phyloP scores from a whole-genome alignment of 2,888 invertebrate species.

The Platerodrilus igneus region DNA sequence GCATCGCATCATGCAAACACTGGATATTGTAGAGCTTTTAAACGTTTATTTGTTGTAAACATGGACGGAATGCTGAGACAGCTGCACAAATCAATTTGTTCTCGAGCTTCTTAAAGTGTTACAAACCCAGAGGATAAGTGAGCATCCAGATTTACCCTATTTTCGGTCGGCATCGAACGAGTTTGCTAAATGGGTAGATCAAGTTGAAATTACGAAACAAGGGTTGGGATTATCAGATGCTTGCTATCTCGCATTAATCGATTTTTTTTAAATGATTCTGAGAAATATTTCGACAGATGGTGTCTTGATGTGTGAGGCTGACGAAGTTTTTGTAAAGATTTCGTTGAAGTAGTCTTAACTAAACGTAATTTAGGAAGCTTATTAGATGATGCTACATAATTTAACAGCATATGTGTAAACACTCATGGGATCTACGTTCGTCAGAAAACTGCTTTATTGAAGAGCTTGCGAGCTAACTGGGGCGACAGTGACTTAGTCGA shows the following conservation, averaged over 20 bases:
- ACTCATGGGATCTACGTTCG: slow-evolving; percentile 27
- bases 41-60: too few relatives aligned
- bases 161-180: slow-evolving; percentile 1
- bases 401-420: slow-evolving; percentile 23
- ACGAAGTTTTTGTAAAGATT: slow-evolving; percentile 26
- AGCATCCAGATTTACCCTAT: slow-evolving; percentile 4
- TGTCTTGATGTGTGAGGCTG: slow-evolving; percentile 22
- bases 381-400: too few relatives aligned
- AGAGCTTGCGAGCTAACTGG: slow-evolving; percentile 27
- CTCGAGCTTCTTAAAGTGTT: too few relatives aligned
- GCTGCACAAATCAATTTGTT: too few relatives aligned
- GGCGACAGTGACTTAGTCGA: slow-evolving; percentile 25
- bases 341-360: slow-evolving; percentile 28
- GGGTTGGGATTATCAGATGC: slow-evolving; percentile 10
- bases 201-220: slow-evolving; percentile 10
- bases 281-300: slow-evolving; percentile 19
- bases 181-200: slow-evolving; percentile 1
- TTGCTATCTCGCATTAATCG: slow-evolving; percentile 8
- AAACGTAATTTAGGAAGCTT: slow-evolving; percentile 25
- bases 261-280: slow-evolving; percentile 6
- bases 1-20: too few relatives aligned
- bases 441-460: slow-evolving; percentile 22
- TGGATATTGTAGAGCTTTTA: too few relatives aligned
- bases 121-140: background rate
- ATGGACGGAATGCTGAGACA: too few relatives aligned